Percentiles rank a stretch among this genome's conserved stretches.
These are phyloP conservation scores for Oryzias celebensis DNA, from an alignment of 2,113 vertebrate genomes.

Conservation along the genomic window DNA sequence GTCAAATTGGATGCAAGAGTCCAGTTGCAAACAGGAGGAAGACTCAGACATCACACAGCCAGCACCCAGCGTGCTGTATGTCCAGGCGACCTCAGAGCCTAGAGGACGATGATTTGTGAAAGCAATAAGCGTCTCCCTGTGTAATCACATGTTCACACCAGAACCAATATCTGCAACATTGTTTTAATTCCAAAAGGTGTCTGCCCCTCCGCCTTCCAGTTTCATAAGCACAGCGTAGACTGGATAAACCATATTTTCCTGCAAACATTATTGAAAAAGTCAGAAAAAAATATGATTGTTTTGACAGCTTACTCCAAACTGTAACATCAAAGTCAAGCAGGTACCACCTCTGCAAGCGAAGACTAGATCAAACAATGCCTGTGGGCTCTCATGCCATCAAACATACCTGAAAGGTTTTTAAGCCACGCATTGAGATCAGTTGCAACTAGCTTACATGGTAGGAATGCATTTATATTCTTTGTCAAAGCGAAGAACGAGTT, in stretches of 20 bases:
- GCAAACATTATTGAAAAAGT: neutral
- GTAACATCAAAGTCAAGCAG: conserved; percentile 25
- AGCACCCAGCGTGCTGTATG: neutral
- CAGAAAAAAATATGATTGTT: neutral
- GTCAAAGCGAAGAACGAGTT: conserved; percentile 69
- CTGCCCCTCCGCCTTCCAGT: conserved; percentile 21
- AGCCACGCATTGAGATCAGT: conserved; percentile 30
- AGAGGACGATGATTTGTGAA: conserved; percentile 1
- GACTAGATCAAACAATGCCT: conserved; percentile 31
- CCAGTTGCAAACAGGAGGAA: conserved; percentile 18
- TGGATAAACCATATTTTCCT: conserved; percentile 1
- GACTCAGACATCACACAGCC: conserved; percentile 4
- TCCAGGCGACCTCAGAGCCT: conserved; percentile 15
- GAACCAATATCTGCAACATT: conserved; percentile 5
- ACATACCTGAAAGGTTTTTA: conserved; percentile 33
- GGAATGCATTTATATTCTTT: conserved; percentile 43
- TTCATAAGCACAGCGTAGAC: conserved; percentile 1
- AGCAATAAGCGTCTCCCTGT: conserved; percentile 18
- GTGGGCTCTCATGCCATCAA: conserved; percentile 33
- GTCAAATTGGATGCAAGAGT: conserved; percentile 33
- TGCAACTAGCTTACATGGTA: conserved; percentile 43
- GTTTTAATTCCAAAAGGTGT: conserved; percentile 1
- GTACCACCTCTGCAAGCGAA: conserved; percentile 7
- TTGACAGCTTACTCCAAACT: conserved; percentile 37
- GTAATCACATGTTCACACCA: conserved; percentile 7